A percentile compares a stretch with the other conserved stretches of the same genome.
Conservation (phyloP, 2,888 invertebrate genomes). For the Caenorhabditis imperialis region DNA sequence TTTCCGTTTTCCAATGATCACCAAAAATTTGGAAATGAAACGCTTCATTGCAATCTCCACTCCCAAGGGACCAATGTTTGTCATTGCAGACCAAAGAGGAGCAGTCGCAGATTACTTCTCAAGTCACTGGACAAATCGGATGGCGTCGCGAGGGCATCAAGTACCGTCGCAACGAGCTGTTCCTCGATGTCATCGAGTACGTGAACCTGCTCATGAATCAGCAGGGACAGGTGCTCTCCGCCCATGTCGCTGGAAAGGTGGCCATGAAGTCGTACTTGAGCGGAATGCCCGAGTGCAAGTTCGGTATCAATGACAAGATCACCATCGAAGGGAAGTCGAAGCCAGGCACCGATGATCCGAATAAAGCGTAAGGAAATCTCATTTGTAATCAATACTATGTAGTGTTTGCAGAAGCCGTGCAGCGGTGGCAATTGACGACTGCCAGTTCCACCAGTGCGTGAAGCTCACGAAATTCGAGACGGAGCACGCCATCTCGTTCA, state of each 20-base stretch:
- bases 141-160: conserved; percentile 99
- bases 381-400: conserved; percentile 25
- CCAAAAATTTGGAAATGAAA: not conserved
- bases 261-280: conserved; percentile 99
- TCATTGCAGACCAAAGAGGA: conserved; percentile 92
- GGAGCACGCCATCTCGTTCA: conserved; percentile 99
- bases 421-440: conserved; percentile 99
- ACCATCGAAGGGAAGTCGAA: conserved; percentile 89
- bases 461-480: conserved; percentile 99
- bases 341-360: conserved; percentile 84
- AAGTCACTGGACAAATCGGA: conserved; percentile 86
- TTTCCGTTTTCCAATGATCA: not conserved
- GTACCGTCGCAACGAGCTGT: conserved; percentile 96
- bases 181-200: conserved; percentile 97
- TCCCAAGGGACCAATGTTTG: too few relatives aligned
- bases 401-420: conserved; percentile 84
- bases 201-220: conserved; percentile 99
- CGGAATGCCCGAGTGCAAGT: conserved; percentile 99
- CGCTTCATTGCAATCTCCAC: too few relatives aligned
- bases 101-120: conserved; percentile 98
- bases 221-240: conserved; percentile 97
- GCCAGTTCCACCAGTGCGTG: conserved; percentile 99
- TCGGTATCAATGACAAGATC: conserved; percentile 98
- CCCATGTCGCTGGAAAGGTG: conserved; percentile 98
- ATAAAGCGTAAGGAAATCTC: conserved; percentile 81